phyloP scores from a whole-genome alignment of 2,797 vertebrate genomes.

The Bothrops alternatus region DNA sequence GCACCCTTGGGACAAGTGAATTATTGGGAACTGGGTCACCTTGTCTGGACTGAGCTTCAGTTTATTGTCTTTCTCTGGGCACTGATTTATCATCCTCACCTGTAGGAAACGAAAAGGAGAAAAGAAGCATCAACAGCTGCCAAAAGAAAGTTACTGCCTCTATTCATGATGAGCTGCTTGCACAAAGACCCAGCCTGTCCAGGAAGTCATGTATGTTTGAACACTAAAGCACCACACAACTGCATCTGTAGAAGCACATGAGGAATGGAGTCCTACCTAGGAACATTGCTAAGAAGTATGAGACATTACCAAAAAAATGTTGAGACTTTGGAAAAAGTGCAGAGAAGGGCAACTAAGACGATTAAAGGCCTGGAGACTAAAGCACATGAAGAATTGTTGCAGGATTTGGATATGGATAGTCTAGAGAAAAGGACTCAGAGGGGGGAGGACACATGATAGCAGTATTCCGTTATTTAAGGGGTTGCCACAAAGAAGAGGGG shows the following conservation, averaged over 20 bases:
- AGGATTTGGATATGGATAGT: background rate
- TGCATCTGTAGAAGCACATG: background rate
- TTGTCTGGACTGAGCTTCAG: background rate
- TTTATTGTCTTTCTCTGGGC: background rate
- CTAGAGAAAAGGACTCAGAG: background rate
- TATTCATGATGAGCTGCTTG: background rate
- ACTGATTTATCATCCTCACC: background rate
- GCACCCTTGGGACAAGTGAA: background rate
- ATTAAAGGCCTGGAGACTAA: background rate
- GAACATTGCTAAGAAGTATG: background rate
- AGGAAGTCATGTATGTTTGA: background rate
- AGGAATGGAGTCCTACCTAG: background rate
- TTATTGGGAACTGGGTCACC: background rate
- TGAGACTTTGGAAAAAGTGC: background rate
- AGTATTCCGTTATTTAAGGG: background rate
- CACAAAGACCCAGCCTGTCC: background rate
- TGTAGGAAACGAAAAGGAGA: background rate
- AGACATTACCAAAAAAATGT: background rate
- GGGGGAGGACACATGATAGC: background rate
- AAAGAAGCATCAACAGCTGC: background rate
- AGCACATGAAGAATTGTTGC: background rate
- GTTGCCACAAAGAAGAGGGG: background rate
- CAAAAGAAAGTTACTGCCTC: background rate
- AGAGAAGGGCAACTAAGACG: background rate
- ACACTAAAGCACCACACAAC: background rate